phyloP scores from a whole-genome alignment of 1,140 invertebrate genomes.

The Rhyacophila brunnea region DNA sequence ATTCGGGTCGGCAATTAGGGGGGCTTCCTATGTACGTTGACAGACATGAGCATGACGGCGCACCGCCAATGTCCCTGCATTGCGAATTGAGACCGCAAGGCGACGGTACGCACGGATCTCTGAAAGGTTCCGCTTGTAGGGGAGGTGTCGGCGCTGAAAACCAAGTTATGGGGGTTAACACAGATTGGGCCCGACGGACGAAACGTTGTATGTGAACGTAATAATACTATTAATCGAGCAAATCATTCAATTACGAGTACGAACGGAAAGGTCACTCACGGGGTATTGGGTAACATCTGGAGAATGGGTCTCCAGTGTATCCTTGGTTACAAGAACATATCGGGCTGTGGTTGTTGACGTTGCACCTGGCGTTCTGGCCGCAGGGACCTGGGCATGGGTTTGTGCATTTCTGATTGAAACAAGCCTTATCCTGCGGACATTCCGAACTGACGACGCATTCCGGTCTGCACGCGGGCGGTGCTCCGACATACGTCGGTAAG shows the following conservation, averaged over 20 bases:
- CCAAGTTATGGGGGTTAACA: slow-evolving; percentile 69
- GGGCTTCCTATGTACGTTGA: slow-evolving; percentile 65
- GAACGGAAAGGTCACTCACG: slow-evolving; percentile 14
- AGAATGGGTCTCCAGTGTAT: slow-evolving; percentile 68
- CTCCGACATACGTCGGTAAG: slow-evolving; percentile 68
- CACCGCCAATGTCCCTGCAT: slow-evolving; percentile 63
- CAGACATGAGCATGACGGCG: slow-evolving; percentile 67
- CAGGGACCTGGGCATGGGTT: slow-evolving; percentile 71
- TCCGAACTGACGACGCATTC: slow-evolving; percentile 71
- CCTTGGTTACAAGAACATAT: slow-evolving; percentile 64
- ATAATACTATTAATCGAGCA: neutral
- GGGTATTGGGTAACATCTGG: slow-evolving; percentile 57
- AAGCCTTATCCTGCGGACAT: slow-evolving; percentile 65
- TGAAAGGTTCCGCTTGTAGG: slow-evolving; percentile 40
- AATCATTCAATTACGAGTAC: no score
- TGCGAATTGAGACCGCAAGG: slow-evolving; percentile 71
- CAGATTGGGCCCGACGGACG: slow-evolving; percentile 69
- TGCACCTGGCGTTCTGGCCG: slow-evolving; percentile 75
- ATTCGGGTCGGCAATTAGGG: slow-evolving; percentile 73
- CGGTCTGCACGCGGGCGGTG: slow-evolving; percentile 69
- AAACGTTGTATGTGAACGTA: no score
- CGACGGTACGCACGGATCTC: slow-evolving; percentile 69
- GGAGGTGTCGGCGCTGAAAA: slow-evolving; percentile 45
- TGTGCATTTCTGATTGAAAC: slow-evolving; percentile 66
- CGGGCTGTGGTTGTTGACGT: slow-evolving; percentile 74